Base-by-base conservation (phyloP, 2,113 vertebrate genomes). In the Dicentrarchus labrax region DNA sequence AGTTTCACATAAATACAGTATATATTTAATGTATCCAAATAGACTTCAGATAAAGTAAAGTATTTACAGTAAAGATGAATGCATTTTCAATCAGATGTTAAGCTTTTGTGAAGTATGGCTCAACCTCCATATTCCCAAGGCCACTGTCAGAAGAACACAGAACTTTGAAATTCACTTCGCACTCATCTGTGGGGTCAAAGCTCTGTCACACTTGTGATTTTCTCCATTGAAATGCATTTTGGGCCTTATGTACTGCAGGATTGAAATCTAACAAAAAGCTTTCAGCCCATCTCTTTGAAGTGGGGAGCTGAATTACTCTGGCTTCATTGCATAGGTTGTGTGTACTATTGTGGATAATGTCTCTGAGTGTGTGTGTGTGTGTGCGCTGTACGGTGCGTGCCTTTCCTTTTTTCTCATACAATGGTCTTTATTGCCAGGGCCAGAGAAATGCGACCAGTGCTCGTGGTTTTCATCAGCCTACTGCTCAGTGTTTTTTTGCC, bases 201-300 rank as follows among this genome's bases (percentile, higher is more conserved):
- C 79, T 78, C 76, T 84, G 85, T 91, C 82, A 89, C 83, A 87
- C 83, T 85, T 72, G 41, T 86, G 82, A 90, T 88, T 91, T 85
- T 92, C 88, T 87, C 78, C 53, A 88, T 83, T 90, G 80, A 90
- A 92, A 92, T 92, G 70, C 65, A 75, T 92, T 90, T 91, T 91
- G 81, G 72, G 73, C 80, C 74, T 91, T 75, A 85, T 91, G 86
- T 89, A 86, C 83, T 68, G 88, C 80, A 87, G 85, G 86, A 91
- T 83, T 92, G 93, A 88, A 91, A 92, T 91, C 66, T 89, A 88
- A 92, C 91, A 92, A 90, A 93, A 91, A 86, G 88, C 92, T 91
- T 92, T 92, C 90, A 90, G 80, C 70, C 84, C 83, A 87, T 92
- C 78, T 92, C 90, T 95, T 94, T 94, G 90, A 93, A 93, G 93